Evolutionary conservation across 92 coral and sea anemone genomes (phyloP), one percentile per base, ranked within the genome.

Genomic region (Galaxea fascicularis): DNA sequence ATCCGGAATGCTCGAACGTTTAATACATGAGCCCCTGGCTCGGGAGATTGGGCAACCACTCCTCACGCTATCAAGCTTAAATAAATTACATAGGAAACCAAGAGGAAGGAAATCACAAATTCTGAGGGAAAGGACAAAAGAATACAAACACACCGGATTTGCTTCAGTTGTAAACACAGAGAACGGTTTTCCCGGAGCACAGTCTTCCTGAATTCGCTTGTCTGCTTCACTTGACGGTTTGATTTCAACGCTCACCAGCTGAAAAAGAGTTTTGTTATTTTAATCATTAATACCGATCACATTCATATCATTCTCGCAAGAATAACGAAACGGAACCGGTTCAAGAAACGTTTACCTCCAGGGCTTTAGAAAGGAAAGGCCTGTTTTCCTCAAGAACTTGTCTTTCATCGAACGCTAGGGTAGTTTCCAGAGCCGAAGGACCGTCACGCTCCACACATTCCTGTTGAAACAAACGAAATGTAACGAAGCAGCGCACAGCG

Each of bases 161-260:
- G 88, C 87, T 74, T 93, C 81, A 10, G 77, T 65, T 56, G 94
- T 80, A 57, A 96, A 96, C 5, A 96, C 95, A 16, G 99, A 91
- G 78, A 77, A 95, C 2, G 99, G 99, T 88, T 96, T 96, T 3
- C 99, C 99, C 1, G 99, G 99, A 10, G 98, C 94, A 39, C 98
- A 96, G 52, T 96, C 99, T 54, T 96, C 99, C 70, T 93, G 98
- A 18, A 93, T 87, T 57, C 91, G 92, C 10, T 85, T 88, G 86
- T 96, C 99, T 28, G 93, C 99, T 73, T 91, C 95, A 54, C 90
- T 90, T 21, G 99, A 95, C 12, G 98, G 90, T 60, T 89, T 96
- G 70, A 96, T 86, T 71, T 91, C 97, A 18, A 96, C 65, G 39
- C 82, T 83, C 46, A 88, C 84, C 58, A 96, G 87, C 99, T 96